Evolutionary conservation across 2,888 invertebrate species (phyloP).

Genomic region (Eupithecia vulgata): DNA sequence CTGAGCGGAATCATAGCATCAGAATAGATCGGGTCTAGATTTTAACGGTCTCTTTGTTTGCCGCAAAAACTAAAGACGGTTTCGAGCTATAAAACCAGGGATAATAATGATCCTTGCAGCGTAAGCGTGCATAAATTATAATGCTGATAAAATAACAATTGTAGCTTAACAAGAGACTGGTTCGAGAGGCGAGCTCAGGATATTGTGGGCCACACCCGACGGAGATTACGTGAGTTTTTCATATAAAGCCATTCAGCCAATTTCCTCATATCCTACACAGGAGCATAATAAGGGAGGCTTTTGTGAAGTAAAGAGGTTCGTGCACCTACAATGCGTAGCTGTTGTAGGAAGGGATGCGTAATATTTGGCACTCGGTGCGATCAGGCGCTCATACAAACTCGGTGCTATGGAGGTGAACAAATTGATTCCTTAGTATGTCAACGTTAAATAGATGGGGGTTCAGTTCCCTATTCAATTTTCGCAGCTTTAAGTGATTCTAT

Average conservation of each 20-base stretch:
- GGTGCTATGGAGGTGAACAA: slow-evolving; percentile 64
- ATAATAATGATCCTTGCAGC: slow-evolving; percentile 36
- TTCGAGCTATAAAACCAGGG: slow-evolving; percentile 22
- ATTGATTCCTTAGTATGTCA: slow-evolving; percentile 59
- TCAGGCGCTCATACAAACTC: slow-evolving; percentile 69
- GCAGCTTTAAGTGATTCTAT: slow-evolving; percentile 52
- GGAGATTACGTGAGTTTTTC: slow-evolving; percentile 81
- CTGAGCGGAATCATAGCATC: slow-evolving; percentile 47
- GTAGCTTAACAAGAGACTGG: slow-evolving; percentile 59
- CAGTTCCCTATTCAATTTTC: slow-evolving; percentile 62
- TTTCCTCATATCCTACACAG: slow-evolving; percentile 81
- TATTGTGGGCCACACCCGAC: slow-evolving; percentile 74
- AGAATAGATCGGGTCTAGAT: slow-evolving; percentile 41
- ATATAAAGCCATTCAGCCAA: slow-evolving; percentile 83
- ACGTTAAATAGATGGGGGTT: slow-evolving; percentile 55
- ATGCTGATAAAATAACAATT: slow-evolving; percentile 61
- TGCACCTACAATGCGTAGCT: slow-evolving; percentile 76
- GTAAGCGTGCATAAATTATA: slow-evolving; percentile 41
- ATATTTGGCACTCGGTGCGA: slow-evolving; percentile 66
- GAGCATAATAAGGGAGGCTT: slow-evolving; percentile 81
- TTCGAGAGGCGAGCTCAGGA: slow-evolving; percentile 70
- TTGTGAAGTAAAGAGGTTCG: slow-evolving; percentile 79
- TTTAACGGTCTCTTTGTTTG: slow-evolving; percentile 37
- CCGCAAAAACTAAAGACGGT: slow-evolving; percentile 34
- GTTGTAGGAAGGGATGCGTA: slow-evolving; percentile 61